Conservation (phyloP, 37 sponge, comb jelly and placozoan species). For the Diacarnus erythraeanus region DNA sequence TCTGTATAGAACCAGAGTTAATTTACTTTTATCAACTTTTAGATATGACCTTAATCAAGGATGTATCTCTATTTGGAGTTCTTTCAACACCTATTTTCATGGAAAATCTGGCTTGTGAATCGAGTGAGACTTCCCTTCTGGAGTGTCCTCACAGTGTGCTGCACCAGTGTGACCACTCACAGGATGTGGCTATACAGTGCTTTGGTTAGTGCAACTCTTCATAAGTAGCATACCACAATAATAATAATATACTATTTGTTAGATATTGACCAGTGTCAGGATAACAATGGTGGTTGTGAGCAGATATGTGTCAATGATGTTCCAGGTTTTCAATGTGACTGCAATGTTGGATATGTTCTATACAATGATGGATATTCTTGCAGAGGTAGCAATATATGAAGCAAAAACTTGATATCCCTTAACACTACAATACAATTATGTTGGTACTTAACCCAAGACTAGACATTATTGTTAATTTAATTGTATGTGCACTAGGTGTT, state of each 20-base stretch:
- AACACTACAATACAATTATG: too few relatives aligned
- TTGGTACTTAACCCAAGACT: too few relatives aligned
- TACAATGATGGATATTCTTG: constrained; percentile 13
- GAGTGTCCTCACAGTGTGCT: background rate
- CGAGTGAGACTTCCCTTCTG: constrained; percentile 2
- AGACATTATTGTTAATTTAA: too few relatives aligned
- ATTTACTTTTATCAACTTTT: background rate
- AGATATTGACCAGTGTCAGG: constrained; percentile 51
- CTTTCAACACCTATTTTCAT: constrained; percentile 13
- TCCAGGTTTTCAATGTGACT: constrained; percentile 33
- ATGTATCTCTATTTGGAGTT: constrained; percentile 7
- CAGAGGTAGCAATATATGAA: constrained; percentile 18
- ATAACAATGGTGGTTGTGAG: constrained; percentile 40
- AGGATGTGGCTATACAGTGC: constrained; percentile 40
- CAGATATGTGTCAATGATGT: constrained; percentile 30
- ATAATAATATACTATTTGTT: background rate
- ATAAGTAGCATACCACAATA: background rate
- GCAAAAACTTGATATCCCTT: too few relatives aligned
- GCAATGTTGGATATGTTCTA: constrained; percentile 23
- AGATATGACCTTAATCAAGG: background rate
- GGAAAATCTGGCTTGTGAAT: constrained; percentile 14
- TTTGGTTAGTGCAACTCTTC: constrained; percentile 8
- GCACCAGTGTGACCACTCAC: constrained; percentile 22
- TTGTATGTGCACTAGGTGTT: too few relatives aligned
- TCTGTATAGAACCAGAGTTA: too few relatives aligned